Evolutionary conservation across 2,797 vertebrate genomes (phyloP).

Genomic region (Typhlichthys eigenmanni): DNA sequence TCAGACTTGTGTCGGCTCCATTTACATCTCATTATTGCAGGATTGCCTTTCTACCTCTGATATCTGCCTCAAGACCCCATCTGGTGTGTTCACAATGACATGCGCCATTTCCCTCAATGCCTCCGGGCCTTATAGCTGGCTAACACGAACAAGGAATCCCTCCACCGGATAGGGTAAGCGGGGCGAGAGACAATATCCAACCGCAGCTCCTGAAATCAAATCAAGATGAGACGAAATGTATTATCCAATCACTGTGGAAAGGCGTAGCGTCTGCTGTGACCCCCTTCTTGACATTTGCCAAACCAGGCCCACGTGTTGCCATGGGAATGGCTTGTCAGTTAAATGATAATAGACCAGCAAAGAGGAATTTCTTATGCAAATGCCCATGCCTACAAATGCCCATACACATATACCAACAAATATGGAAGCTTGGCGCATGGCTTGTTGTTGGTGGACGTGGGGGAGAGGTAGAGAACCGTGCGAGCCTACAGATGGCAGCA

Average conservation of each 20-base stretch:
- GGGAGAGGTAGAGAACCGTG: background rate
- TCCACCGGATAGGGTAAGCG: slow-evolving; percentile 40
- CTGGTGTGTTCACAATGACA: slow-evolving; percentile 70
- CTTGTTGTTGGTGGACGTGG: background rate
- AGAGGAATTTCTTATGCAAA: slow-evolving; percentile 6
- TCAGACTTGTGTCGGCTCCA: slow-evolving; percentile 29
- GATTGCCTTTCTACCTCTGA: slow-evolving; percentile 39
- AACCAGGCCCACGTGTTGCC: slow-evolving; percentile 28
- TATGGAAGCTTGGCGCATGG: no score
- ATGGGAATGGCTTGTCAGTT: slow-evolving; percentile 19
- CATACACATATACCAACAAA: no score
- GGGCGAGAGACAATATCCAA: slow-evolving; percentile 33
- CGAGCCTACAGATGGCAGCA: no score
- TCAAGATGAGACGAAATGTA: slow-evolving; percentile 61
- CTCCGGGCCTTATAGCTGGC: slow-evolving; percentile 45
- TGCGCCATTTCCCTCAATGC: slow-evolving; percentile 62
- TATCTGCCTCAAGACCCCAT: slow-evolving; percentile 61
- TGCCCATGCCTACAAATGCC: no score
- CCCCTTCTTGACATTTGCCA: slow-evolving; percentile 33
- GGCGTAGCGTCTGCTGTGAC: slow-evolving; percentile 48
- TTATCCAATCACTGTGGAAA: slow-evolving; percentile 56
- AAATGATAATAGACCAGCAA: slow-evolving; percentile 1
- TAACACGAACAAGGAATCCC: slow-evolving; percentile 41
- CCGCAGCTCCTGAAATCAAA: slow-evolving; percentile 47
- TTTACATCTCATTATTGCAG: slow-evolving; percentile 61